Evolutionary conservation across 2,888 invertebrate genomes (phyloP).

Genomic region (Philereme transversata): DNA sequence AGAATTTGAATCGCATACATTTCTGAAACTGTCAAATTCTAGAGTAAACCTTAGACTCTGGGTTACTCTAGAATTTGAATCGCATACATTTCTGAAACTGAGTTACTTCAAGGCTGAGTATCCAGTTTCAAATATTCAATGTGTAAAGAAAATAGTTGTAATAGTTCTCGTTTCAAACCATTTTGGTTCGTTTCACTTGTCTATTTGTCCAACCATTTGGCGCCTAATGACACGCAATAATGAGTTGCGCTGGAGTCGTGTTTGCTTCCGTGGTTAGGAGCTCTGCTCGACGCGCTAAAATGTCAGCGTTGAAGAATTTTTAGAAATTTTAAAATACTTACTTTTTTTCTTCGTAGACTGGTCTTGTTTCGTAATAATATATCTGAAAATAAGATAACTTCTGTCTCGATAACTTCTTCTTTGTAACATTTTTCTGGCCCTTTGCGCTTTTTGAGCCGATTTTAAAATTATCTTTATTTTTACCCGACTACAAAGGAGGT

Average conservation of each 20-base stretch:
- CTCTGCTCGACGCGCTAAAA: conserved; percentile 46
- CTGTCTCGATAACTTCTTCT: too few species aligned
- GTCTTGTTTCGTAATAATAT: background rate
- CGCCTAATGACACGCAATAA: conserved; percentile 79
- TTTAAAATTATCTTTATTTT: too few species aligned
- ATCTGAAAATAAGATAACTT: background rate
- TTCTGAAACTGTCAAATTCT: too few species aligned
- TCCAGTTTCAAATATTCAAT: too few species aligned
- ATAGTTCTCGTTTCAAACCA: conserved; percentile 31
- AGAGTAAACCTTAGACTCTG: too few species aligned
- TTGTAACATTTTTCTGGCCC: too few species aligned
- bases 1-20: too few species aligned
- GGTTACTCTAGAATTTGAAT: too few species aligned
- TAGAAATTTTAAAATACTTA: conserved; percentile 25
- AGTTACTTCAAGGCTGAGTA: too few species aligned
- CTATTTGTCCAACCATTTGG: conserved; percentile 62
- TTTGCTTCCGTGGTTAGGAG: conserved; percentile 63
- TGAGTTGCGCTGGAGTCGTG: conserved; percentile 60
- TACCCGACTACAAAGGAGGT: too few species aligned
- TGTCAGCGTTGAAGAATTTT: conserved; percentile 32
- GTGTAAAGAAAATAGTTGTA: background rate
- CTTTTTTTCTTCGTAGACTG: conserved; percentile 7
- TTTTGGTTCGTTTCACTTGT: conserved; percentile 29
- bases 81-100: too few species aligned
- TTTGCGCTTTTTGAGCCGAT: too few species aligned